Evolutionary conservation across 2,797 vertebrate genomes (phyloP).

Genomic region (Paedocypris micromegethes): DNA sequence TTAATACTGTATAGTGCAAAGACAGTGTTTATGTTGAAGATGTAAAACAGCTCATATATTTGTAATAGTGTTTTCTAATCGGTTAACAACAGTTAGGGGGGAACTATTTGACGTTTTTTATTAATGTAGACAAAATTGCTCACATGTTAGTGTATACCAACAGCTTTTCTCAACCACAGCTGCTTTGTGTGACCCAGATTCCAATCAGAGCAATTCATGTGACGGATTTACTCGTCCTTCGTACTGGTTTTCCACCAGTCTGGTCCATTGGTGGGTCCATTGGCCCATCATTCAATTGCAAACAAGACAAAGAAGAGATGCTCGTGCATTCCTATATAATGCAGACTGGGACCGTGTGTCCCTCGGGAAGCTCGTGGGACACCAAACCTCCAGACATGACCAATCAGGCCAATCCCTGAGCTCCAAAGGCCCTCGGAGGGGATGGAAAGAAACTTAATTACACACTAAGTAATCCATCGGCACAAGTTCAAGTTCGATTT

Average conservation of each 20-base stretch:
- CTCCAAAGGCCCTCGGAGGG: conserved; percentile 5
- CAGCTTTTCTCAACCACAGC: conserved; percentile 3
- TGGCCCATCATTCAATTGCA: conserved; percentile 24
- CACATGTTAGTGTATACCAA: too few relatives aligned
- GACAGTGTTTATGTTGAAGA: too few relatives aligned
- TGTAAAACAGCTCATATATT: too few relatives aligned
- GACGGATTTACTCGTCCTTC: conserved; percentile 15
- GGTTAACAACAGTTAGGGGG: too few relatives aligned
- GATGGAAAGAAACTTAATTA: conserved; percentile 33
- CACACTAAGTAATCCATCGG: conserved; percentile 24
- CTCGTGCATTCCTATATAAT: conserved; percentile 1
- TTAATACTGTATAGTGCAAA: too few relatives aligned
- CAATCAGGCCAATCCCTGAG: conserved; percentile 2
- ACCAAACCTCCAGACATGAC: conserved; percentile 13
- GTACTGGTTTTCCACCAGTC: conserved; percentile 15
- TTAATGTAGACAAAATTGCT: too few relatives aligned
- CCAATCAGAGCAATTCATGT: conserved; percentile 19
- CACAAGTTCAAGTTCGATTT: not conserved
- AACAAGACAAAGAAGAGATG: conserved; percentile 23
- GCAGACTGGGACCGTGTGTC: not conserved
- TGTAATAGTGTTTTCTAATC: too few relatives aligned
- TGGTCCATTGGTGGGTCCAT: conserved; percentile 21
- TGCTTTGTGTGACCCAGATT: conserved; percentile 32
- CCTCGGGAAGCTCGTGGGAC: not conserved
- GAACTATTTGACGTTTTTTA: too few relatives aligned